Conservation (phyloP, 2,888 invertebrate species). For the Vanessa cardui region DNA sequence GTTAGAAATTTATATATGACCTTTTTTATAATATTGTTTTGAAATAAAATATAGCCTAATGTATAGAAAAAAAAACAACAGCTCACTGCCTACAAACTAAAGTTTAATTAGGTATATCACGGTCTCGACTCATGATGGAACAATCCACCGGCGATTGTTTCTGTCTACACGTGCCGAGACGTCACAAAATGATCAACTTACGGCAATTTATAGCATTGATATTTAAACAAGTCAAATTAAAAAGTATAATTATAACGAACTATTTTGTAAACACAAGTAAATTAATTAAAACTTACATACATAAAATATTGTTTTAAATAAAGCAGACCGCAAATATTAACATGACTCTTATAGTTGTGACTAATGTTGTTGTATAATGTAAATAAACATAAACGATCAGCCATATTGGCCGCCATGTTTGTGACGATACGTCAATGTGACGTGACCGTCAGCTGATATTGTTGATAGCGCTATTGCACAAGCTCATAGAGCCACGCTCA, state of each 20-base stretch:
- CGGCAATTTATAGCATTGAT: neutral
- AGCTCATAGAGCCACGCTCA: conserved; percentile 31
- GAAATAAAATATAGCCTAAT: neutral
- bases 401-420: conserved; percentile 73
- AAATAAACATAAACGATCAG: conserved; percentile 65
- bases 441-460: conserved; percentile 69
- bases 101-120: conserved; percentile 14
- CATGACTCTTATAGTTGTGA: conserved; percentile 35
- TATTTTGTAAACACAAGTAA: neutral
- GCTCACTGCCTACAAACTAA: neutral
- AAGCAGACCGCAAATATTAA: conserved; percentile 11
- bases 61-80: neutral
- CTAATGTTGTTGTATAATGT: conserved; percentile 50
- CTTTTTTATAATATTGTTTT: neutral
- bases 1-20: neutral
- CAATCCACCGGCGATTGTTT: conserved; percentile 1
- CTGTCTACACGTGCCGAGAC: conserved; percentile 4
- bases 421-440: conserved; percentile 64
- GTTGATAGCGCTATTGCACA: conserved; percentile 45
- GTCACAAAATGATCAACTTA: neutral
- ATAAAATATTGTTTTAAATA: neutral
- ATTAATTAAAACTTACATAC: neutral
- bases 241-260: neutral
- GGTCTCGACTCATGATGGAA: conserved; percentile 10
- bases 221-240: neutral